phyloP scores from a whole-genome alignment of 2,113 vertebrate genomes.

The Labeo rohita region DNA sequence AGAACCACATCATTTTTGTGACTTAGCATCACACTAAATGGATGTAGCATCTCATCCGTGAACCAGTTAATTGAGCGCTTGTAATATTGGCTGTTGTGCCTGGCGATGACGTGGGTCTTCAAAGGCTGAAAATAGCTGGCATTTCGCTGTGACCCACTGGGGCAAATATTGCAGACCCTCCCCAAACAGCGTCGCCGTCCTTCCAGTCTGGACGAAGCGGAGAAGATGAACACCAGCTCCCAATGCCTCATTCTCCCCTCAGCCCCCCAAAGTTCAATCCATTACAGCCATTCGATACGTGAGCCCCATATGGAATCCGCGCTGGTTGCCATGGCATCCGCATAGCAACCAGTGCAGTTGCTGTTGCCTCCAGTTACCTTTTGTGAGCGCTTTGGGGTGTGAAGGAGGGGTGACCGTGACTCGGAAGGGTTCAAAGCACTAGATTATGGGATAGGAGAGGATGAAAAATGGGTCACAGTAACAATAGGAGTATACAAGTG shows the following conservation, averaged over 20 bases:
- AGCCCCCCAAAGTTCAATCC: constrained; percentile 53
- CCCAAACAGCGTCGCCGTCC: not conserved
- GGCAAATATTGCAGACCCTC: not conserved
- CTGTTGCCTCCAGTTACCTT: constrained; percentile 58
- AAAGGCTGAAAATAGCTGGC: constrained; percentile 48
- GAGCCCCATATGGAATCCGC: constrained; percentile 52
- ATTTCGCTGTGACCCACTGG: constrained; percentile 50
- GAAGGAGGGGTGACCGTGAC: constrained; percentile 10
- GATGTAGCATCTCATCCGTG: constrained; percentile 20
- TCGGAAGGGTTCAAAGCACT: constrained; percentile 22
- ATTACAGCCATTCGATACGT: constrained; percentile 55
- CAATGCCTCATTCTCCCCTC: constrained; percentile 23
- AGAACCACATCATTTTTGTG: not conserved
- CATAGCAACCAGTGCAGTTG: constrained; percentile 56
- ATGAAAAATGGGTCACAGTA: constrained; percentile 29
- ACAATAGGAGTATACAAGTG: constrained; percentile 41
- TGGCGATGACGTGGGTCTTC: constrained; percentile 37
- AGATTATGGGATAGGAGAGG: constrained; percentile 25
- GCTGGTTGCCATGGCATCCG: constrained; percentile 59
- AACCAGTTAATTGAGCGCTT: constrained; percentile 47
- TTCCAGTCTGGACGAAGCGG: constrained; percentile 7
- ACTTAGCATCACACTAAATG: constrained; percentile 43
- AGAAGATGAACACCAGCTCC: constrained; percentile 33
- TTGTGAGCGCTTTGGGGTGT: constrained; percentile 38
- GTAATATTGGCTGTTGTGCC: constrained; percentile 39